Percentiles rank a stretch among this genome's conserved stretches.
Evolutionary conservation across 2,113 vertebrate genomes (phyloP).

Genomic region (Brachypodius melanocephalos): DNA sequence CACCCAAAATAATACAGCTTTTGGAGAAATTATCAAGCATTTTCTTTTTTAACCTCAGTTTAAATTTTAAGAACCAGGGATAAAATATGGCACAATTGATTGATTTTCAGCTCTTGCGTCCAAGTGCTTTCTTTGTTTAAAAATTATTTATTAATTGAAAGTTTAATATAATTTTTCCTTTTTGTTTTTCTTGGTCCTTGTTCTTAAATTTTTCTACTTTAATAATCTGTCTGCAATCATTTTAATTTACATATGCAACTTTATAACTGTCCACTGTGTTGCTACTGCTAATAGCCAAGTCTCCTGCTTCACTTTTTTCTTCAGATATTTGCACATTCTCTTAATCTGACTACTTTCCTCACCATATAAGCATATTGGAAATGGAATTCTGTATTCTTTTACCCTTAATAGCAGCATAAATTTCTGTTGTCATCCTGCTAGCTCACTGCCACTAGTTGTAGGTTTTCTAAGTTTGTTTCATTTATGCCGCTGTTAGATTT

Average conservation of each 20-base stretch:
- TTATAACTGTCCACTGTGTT: background rate
- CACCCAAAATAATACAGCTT: background rate
- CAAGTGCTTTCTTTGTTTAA: background rate
- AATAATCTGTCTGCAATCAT: background rate
- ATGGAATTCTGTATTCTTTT: background rate
- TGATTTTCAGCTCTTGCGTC: background rate
- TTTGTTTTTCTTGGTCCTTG: background rate
- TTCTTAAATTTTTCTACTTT: background rate
- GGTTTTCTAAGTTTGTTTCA: background rate
- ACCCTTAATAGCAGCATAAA: background rate
- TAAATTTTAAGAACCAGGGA: background rate
- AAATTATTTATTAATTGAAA: background rate
- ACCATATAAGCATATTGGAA: background rate
- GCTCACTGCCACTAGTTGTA: background rate
- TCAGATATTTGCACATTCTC: accelerated
- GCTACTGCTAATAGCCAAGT: background rate
- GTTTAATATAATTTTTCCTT: background rate
- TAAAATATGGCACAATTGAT: background rate
- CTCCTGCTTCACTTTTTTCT: background rate
- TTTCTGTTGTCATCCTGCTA: background rate
- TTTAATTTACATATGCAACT: background rate
- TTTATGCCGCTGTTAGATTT: background rate
- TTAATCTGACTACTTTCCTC: background rate
- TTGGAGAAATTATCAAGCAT: background rate
- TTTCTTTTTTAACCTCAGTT: background rate